These are phyloP conservation scores for Catharus bicknelli DNA, from an alignment of 2,113 vertebrate genomes.

Conservation along the genomic window DNA sequence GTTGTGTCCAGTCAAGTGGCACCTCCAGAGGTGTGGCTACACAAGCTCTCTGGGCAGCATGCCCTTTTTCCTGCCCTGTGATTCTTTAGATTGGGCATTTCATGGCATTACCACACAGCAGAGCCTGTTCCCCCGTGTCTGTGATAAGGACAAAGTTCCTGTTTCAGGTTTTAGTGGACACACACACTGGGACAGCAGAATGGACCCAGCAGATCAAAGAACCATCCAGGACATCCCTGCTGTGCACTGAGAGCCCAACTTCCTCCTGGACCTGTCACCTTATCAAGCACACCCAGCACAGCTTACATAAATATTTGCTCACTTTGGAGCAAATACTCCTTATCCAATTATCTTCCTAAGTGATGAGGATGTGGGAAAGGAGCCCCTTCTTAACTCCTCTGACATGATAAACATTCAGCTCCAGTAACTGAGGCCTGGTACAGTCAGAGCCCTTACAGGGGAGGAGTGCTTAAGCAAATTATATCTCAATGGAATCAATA, in stretches of 20 bases:
- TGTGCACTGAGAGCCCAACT: fast-evolving
- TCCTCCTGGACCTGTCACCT: neutral
- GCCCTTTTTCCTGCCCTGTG: neutral
- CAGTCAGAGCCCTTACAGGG: neutral
- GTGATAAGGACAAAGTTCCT: neutral
- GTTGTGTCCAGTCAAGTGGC: neutral
- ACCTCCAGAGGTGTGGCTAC: neutral
- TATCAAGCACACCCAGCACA: neutral
- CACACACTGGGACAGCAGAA: neutral
- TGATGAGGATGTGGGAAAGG: neutral
- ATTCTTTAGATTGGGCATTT: neutral
- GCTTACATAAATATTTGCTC: neutral
- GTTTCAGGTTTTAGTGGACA: neutral
- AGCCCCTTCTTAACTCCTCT: neutral
- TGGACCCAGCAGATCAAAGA: neutral
- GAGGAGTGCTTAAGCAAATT: constrained; percentile 45
- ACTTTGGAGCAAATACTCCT: neutral
- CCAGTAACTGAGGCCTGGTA: neutral
- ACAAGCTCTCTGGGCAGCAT: neutral
- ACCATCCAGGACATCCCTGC: neutral
- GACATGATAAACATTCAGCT: constrained; percentile 7
- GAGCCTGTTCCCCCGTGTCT: neutral
- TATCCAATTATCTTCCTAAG: neutral
- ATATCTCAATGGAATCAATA: constrained; percentile 37
- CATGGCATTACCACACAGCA: neutral